These are phyloP conservation scores for Aphidius colemani DNA, from an alignment of 2,888 invertebrate species.

Conservation along the genomic window DNA sequence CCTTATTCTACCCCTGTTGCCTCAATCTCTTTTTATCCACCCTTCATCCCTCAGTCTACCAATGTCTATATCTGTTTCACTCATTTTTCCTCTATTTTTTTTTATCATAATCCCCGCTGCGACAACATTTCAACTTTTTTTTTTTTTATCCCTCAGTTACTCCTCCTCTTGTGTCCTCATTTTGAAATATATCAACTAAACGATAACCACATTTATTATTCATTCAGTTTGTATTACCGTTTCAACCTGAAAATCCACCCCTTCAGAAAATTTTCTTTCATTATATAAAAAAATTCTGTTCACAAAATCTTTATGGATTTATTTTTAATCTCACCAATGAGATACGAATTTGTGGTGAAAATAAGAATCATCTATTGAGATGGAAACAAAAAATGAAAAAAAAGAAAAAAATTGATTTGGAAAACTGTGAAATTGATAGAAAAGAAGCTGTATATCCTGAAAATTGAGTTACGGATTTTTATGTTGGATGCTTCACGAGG, in stretches of 20 bases:
- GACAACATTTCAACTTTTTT: no score
- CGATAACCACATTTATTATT: constrained; percentile 69
- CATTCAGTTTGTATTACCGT: constrained; percentile 60
- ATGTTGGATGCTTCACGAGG: neutral
- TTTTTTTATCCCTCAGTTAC: constrained; percentile 57
- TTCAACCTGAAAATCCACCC: constrained; percentile 32
- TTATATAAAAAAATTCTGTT: neutral
- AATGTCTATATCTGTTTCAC: constrained; percentile 26
- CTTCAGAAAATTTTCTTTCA: neutral
- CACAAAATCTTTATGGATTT: no score
- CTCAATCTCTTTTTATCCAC: constrained; percentile 13
- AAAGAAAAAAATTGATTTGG: neutral
- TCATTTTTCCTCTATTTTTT: constrained; percentile 8
- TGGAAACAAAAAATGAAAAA: neutral
- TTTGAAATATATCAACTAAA: constrained; percentile 66
- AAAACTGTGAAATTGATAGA: neutral
- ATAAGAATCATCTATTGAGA: neutral
- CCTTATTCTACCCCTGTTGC: constrained; percentile 26
- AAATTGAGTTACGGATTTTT: constrained; percentile 9
- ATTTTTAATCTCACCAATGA: neutral
- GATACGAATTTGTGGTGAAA: neutral
- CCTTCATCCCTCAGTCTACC: neutral
- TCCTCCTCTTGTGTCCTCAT: constrained; percentile 35
- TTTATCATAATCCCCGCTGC: neutral
- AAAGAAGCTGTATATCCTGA: neutral